These are phyloP conservation scores for Xiphophorus birchmanni DNA, from an alignment of 2,797 vertebrate genomes.

Conservation along the genomic window DNA sequence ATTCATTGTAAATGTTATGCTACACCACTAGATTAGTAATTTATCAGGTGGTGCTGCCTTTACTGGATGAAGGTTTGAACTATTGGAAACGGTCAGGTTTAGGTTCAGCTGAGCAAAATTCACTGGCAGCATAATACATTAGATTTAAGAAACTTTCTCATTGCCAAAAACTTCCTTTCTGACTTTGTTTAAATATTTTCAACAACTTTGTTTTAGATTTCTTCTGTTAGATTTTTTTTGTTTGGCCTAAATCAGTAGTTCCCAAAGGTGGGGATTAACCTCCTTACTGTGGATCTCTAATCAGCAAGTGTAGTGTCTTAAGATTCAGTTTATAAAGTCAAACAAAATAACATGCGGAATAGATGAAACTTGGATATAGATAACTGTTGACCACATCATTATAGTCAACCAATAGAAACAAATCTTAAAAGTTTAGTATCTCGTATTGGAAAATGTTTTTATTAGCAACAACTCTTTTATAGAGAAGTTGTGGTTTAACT, in stretches of 20 bases:
- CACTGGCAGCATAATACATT: background rate
- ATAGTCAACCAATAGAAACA: background rate
- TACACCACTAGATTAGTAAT: background rate
- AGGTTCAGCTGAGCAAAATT: background rate
- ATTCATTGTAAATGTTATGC: background rate
- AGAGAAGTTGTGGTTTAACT: background rate
- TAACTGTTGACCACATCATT: background rate
- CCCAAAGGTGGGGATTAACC: background rate
- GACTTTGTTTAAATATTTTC: background rate
- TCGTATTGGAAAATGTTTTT: background rate
- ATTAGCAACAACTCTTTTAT: background rate
- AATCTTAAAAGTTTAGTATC: background rate
- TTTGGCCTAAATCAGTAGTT: background rate
- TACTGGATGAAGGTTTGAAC: slow-evolving; percentile 19
- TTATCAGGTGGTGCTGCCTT: slow-evolving; percentile 30
- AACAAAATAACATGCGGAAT: background rate
- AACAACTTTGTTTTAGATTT: background rate
- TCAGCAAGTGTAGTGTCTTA: background rate
- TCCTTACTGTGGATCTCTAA: background rate
- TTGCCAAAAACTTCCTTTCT: background rate
- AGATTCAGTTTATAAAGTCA: background rate
- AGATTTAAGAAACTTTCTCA: background rate
- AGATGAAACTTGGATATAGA: background rate
- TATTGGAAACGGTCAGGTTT: slow-evolving; percentile 10
- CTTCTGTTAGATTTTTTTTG: background rate